phyloP scores from a whole-genome alignment of 2,113 vertebrate genomes.

The Seriola dumerili region DNA sequence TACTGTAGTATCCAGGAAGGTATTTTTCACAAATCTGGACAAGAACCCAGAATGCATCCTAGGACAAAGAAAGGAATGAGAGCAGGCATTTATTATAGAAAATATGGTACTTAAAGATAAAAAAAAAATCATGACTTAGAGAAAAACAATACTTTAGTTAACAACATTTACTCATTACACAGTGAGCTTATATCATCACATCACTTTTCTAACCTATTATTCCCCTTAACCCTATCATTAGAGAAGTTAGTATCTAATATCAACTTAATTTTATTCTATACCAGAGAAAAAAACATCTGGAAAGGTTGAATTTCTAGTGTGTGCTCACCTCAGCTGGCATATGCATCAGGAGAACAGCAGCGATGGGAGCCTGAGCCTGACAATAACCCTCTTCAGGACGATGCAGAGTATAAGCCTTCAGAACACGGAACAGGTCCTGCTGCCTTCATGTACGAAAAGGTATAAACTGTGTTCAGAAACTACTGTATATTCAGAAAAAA shows the following conservation, averaged over 20 bases:
- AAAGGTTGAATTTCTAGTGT: neutral
- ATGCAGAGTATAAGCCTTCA: constrained; percentile 96
- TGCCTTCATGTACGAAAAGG: constrained; percentile 83
- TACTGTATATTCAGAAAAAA: neutral
- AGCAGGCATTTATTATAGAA: neutral
- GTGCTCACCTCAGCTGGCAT: constrained; percentile 95
- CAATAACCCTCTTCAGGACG: constrained; percentile 98
- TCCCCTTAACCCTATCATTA: neutral
- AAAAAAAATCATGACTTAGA: neutral
- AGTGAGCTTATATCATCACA: too few species aligned
- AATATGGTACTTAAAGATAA: neutral
- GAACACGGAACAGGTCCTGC: constrained; percentile 93
- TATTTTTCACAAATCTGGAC: constrained; percentile 90
- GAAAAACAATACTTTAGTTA: neutral
- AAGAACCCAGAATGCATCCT: constrained; percentile 89
- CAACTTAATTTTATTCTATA: neutral
- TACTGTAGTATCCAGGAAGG: constrained; percentile 89
- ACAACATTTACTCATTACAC: neutral
- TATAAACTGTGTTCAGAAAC: constrained; percentile 4
- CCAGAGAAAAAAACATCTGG: neutral
- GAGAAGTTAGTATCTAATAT: neutral
- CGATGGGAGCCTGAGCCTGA: constrained; percentile 97
- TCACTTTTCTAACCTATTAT: neutral
- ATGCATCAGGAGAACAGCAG: constrained; percentile 98
- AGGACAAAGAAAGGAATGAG: neutral